These are phyloP conservation scores for Paraplagusia blochii DNA, from an alignment of 2,113 vertebrate genomes.

Conservation along the genomic window DNA sequence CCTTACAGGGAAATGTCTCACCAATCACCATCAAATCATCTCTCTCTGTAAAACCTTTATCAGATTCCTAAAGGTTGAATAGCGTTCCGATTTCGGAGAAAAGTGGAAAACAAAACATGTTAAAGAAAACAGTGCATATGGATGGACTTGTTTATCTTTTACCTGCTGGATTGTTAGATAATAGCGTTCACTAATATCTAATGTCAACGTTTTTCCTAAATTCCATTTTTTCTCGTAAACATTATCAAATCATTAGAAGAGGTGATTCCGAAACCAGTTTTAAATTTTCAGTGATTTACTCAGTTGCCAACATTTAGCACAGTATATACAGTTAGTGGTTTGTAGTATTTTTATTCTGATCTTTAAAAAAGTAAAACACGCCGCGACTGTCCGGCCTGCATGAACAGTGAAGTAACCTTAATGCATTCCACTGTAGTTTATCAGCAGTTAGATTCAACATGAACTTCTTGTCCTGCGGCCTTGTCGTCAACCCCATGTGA, in stretches of 20 bases:
- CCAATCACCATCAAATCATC: slow-evolving; percentile 53
- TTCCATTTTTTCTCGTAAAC: too few species aligned
- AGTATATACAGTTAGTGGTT: slow-evolving; percentile 1
- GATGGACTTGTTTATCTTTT: too few species aligned
- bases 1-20: slow-evolving; percentile 60
- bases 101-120: too few species aligned
- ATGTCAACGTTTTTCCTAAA: too few species aligned
- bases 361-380: slow-evolving; percentile 11
- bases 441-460: slow-evolving; percentile 5
- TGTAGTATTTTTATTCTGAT: background rate
- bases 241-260: too few species aligned
- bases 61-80: too few species aligned
- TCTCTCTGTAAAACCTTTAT: slow-evolving; percentile 29
- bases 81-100: too few species aligned
- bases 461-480: slow-evolving; percentile 2
- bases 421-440: slow-evolving; percentile 9
- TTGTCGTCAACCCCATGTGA: slow-evolving; percentile 26
- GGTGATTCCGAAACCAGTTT: too few species aligned
- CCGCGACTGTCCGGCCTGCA: slow-evolving; percentile 22
- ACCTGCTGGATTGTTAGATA: too few species aligned
- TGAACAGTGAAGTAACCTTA: slow-evolving; percentile 7
- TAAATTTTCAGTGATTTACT: too few species aligned
- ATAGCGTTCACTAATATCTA: too few species aligned
- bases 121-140: too few species aligned
- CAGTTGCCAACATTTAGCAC: slow-evolving; percentile 10